A percentile compares a stretch with the other conserved stretches of the same genome.
Evolutionary conservation across 2,888 invertebrate species (phyloP).

Genomic region (Anoplius nigerrimus): DNA sequence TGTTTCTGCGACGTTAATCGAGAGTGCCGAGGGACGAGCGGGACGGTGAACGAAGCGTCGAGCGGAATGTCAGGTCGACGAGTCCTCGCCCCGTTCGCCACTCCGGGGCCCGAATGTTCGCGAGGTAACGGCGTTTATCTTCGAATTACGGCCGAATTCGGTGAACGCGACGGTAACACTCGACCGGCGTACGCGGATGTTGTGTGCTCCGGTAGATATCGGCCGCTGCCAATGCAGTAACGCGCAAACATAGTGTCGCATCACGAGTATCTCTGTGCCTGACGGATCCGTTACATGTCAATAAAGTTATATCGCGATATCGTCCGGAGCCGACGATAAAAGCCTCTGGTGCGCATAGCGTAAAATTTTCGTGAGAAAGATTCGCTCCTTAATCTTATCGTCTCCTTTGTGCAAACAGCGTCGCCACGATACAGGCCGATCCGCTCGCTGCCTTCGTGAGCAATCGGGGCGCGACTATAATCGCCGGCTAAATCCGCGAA

Average conservation of each 20-base stretch:
- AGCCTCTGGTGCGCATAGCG: slow-evolving; percentile 13
- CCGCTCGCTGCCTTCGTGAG: too few species aligned
- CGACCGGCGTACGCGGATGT: slow-evolving; percentile 11
- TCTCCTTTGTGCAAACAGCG: slow-evolving; percentile 16
- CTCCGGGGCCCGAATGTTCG: too few species aligned
- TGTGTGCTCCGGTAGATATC: slow-evolving; percentile 36
- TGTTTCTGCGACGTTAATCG: background rate
- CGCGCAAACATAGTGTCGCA: slow-evolving; percentile 46
- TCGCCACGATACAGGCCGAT: too few species aligned
- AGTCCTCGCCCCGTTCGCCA: too few species aligned
- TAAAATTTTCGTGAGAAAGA: slow-evolving; percentile 54
- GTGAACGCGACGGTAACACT: background rate
- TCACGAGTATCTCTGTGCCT: slow-evolving; percentile 36
- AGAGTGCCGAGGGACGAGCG: background rate
- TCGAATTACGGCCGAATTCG: background rate
- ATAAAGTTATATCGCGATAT: slow-evolving; percentile 50
- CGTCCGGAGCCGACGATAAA: slow-evolving; percentile 49
- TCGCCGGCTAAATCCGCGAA: background rate
- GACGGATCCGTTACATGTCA: slow-evolving; percentile 50
- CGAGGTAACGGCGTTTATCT: too few species aligned
- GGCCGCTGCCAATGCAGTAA: slow-evolving; percentile 46
- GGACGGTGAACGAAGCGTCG: too few species aligned
- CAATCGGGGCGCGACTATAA: too few species aligned
- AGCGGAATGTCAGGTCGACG: too few species aligned
- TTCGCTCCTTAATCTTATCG: slow-evolving; percentile 54